Base-by-base conservation (phyloP, 2,888 invertebrate species). In the Caradrina clavipalpis region DNA sequence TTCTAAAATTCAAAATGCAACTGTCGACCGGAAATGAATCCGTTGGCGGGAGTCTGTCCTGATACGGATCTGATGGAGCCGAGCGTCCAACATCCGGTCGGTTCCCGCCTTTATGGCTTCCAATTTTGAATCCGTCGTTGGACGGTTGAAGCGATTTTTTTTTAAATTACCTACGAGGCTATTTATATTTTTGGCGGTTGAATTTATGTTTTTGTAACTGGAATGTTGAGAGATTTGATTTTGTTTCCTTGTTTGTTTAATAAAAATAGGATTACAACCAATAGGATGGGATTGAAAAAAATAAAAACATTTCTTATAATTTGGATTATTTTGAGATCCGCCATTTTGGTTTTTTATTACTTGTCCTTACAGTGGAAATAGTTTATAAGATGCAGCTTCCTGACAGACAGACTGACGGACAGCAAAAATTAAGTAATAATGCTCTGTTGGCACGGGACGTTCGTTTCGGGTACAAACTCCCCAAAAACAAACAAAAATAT, bases 51-150 rank as follows among this genome's bases (percentile, higher is more conserved):
- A 93, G 91, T 91, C 93, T 91, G 91, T 90, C 89, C 88, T 92
- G 95, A 95, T 95, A 95, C 89, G 88, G 95, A 95, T 95, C 95
- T 94, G 94, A 94, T 95, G 92, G 93, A 93, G 92, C 89, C 85
- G 88, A 90, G 89, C 90, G 91, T 91, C 91, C 90, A 91, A 93
- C 94, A 91, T 94, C 94, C 95, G 94, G 93, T 88, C 88, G 91
- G 91, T 92, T 93, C 91, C 92, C 92, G 94, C 93, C 90, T 95
- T 95, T 94, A 94, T 93, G 90, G 92, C 88, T 94, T 94, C 93
- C 93, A 94, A 93, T 94, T 94, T 94, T 89, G 89, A 92, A 93
- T 92, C 90, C 88, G 79, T 82, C 80, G 76, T 80, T 62, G 66
- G 75, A 75, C 81, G 81, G 83, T 83, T 49, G 26, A 19, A 68